Evolutionary conservation across 2,888 invertebrate species (phyloP), one percentile per base, ranked within the genome.

Genomic region (Drosophila lutescens): DNA sequence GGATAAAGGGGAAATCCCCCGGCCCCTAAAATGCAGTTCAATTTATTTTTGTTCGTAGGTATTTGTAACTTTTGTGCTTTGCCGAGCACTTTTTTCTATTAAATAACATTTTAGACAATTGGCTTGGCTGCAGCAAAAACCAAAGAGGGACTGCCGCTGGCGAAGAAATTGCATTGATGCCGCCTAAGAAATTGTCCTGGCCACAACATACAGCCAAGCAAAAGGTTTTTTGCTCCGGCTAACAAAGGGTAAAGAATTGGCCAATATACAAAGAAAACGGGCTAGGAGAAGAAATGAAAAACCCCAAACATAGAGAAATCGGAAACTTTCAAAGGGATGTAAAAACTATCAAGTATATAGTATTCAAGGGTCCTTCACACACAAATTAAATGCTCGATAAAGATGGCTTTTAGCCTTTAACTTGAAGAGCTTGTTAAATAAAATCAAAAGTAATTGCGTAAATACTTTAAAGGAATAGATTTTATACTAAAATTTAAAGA

Each of bases 81-180:
- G 55, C 63, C 13, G 47, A 49, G 69, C 66, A 65, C 46, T 61
- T 80, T 81, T 80, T 81, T 80, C 78, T 71, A 82, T 86, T 78
- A 82, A 83, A 83, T 76, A 80, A 72, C 69, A 88, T 72, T 83
- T 83, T 77, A 77, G 83, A 80, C 83, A 88, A 82, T 85, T 81
- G 86, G 65, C 59, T 73, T 47, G 56, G 38, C 5, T 26, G 26
- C 50, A 26, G 56, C 51, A 54, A 23, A 56, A 53, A 55, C 15
- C 63, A 34, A 30, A 23, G 4, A 26, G 20, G 3, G 15, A 20
- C 26, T 43, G 43, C 57, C 60, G 49, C 26, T 34, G 62, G 78
- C 76, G 73, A 50, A 71, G 53, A 43, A 74, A 59, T 50, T 40
- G 54, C 65, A 59, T 67, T 53, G 76, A 62, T 74, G 50, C 32